A percentile compares a stretch with the other conserved stretches of the same genome.
These are phyloP conservation scores for Hemichromis elongatus DNA, from an alignment of 2,113 vertebrate species.

Conservation along the genomic window DNA sequence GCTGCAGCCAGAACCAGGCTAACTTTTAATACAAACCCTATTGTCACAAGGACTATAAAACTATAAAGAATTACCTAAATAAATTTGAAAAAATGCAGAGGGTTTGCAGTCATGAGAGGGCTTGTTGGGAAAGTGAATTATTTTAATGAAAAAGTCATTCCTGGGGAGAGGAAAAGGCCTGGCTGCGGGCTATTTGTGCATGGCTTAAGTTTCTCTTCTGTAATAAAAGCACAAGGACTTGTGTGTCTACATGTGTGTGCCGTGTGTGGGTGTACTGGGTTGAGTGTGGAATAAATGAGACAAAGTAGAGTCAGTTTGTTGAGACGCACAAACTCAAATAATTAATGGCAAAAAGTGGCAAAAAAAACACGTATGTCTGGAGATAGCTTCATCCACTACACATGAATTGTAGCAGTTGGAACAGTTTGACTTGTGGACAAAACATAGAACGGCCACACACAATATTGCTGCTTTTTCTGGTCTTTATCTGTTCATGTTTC, in stretches of 20 bases:
- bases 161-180: conserved; percentile 32
- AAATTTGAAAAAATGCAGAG: conserved; percentile 44
- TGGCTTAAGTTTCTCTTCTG: conserved; percentile 64
- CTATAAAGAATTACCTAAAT: conserved; percentile 11
- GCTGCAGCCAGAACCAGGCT: neutral
- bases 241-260: conserved; percentile 30
- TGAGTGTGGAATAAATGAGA: conserved; percentile 29
- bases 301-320: conserved; percentile 9
- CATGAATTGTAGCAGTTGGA: neutral
- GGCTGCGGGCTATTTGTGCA: conserved; percentile 65
- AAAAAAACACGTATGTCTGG: neutral
- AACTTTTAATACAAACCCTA: conserved; percentile 18
- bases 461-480: neutral
- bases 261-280: conserved; percentile 13
- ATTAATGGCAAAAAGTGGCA: neutral
- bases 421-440: conserved; percentile 12
- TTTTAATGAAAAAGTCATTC: conserved; percentile 70
- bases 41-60: conserved; percentile 59
- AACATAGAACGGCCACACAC: conserved; percentile 4
- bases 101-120: conserved; percentile 38
- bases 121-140: conserved; percentile 49
- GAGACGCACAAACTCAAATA: neutral
- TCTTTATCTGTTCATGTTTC: neutral
- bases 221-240: conserved; percentile 64
- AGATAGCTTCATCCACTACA: neutral